Base-by-base conservation (phyloP, 2,888 invertebrate genomes). In the Synanthedon tipuliformis region DNA sequence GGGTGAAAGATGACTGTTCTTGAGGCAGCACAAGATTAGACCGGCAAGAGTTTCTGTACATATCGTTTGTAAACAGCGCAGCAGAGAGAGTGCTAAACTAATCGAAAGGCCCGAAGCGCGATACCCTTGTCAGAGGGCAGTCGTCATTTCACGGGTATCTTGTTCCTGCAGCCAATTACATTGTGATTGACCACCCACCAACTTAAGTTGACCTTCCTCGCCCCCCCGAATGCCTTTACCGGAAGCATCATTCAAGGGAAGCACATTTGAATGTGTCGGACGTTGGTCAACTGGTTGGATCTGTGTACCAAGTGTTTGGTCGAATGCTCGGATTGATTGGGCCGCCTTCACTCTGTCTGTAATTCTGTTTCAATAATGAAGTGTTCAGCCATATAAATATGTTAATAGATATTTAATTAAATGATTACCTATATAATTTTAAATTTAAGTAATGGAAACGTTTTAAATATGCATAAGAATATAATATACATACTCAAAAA, bases 111-210 rank as follows among this genome's bases (percentile, higher is more conserved):
- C 65, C 64, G 68, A 62, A 75, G 75, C 77, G 70, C 73, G 65
- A 69, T 61, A 79, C 81, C 84, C 82, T 79, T 76, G 79, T 83
- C 82, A 81, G 74, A 62, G 73, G 77, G 69, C 76, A 81, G 76
- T 78, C 73, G 71, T 79, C 82, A 82, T 82, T 85, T 83, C 82
- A 84, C 82, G 84, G 81, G 74, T 84, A 81, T 81, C 84, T 83
- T 81, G 71, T 60, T 71, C 64, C 71, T 74, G 74, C 74, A 77
- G 75, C 76, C 83, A 84, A 84, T 84, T 83, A 83, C 82, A 77
- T 72, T 75, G 78, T 80, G 82, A 83, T 79, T 78, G 82, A 78
- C 82, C 76, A 70, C 53, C 59, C 60, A 61, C 76, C 75, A 72
- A 57, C 52, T 8, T 53, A 10, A 7, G 1, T 27, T 59, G 75